Evolutionary conservation across 2,113 vertebrate species (phyloP).

Genomic region (Mugil cephalus): DNA sequence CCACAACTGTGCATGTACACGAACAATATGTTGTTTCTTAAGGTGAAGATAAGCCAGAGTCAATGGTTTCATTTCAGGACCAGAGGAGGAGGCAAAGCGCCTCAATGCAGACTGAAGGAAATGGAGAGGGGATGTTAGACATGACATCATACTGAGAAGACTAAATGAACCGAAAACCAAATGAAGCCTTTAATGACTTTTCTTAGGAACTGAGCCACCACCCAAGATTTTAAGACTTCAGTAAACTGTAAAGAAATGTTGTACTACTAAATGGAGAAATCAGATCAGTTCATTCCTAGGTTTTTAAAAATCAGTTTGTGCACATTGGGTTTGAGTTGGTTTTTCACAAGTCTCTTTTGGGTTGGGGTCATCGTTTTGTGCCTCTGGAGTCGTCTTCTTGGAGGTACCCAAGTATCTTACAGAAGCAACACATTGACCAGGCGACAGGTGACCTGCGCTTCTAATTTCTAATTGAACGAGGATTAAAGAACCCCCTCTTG

Average conservation of each 20-base stretch:
- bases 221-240: no score
- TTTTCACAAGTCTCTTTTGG: neutral
- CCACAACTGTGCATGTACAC: constrained; percentile 60
- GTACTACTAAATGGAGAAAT: no score
- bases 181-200: no score
- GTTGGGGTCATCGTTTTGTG: neutral
- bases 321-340: neutral
- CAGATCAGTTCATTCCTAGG: no score
- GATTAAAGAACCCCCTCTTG: constrained; percentile 24
- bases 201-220: no score
- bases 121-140: constrained; percentile 11
- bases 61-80: constrained; percentile 68
- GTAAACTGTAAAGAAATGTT: no score
- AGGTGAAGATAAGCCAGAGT: constrained; percentile 70
- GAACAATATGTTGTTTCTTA: constrained; percentile 78
- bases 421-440: neutral
- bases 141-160: neutral
- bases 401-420: neutral
- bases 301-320: neutral
- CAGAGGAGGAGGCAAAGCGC: constrained; percentile 28
- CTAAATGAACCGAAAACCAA: no score
- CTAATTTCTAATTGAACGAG: neutral
- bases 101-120: constrained; percentile 52
- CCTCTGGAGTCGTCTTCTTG: neutral
- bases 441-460: constrained; percentile 1